Evolutionary conservation across 2,113 vertebrate species (phyloP).

Genomic region (Nothobranchius furzeri): DNA sequence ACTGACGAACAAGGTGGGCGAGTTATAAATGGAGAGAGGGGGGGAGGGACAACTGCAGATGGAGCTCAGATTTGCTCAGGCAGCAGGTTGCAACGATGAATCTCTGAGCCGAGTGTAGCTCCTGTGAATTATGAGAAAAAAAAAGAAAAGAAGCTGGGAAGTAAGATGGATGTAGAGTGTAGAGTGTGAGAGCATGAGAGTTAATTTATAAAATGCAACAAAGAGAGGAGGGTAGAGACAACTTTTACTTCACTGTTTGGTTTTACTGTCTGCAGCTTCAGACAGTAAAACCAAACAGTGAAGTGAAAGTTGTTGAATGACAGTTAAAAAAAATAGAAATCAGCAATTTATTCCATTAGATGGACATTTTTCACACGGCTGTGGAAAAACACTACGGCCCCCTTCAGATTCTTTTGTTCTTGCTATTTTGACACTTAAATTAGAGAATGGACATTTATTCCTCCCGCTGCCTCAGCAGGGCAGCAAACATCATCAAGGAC

Average conservation of each 20-base stretch:
- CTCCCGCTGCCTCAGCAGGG: no score
- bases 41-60: conserved; percentile 19
- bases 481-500: no score
- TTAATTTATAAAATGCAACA: conserved; percentile 14
- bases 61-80: conserved; percentile 54
- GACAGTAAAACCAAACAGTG: conserved; percentile 1
- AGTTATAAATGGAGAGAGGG: conserved; percentile 21
- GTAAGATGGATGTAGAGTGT: conserved; percentile 26
- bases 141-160: conserved; percentile 33
- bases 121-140: conserved; percentile 43
- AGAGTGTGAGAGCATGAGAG: conserved; percentile 10
- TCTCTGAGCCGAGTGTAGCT: conserved; percentile 42
- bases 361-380: no score
- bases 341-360: not conserved
- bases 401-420: no score
- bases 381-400: no score
- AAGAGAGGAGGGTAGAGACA: conserved; percentile 19
- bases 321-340: not conserved
- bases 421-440: no score
- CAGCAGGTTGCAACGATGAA: conserved; percentile 44
- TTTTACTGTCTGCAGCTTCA: not conserved
- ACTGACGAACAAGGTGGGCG: conserved; percentile 20
- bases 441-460: no score
- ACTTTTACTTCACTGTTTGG: not conserved
- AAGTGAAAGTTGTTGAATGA: not conserved